These are phyloP conservation scores for Drosophila pseudoananassae DNA, from an alignment of 1,140 invertebrate species.

Conservation along the genomic window DNA sequence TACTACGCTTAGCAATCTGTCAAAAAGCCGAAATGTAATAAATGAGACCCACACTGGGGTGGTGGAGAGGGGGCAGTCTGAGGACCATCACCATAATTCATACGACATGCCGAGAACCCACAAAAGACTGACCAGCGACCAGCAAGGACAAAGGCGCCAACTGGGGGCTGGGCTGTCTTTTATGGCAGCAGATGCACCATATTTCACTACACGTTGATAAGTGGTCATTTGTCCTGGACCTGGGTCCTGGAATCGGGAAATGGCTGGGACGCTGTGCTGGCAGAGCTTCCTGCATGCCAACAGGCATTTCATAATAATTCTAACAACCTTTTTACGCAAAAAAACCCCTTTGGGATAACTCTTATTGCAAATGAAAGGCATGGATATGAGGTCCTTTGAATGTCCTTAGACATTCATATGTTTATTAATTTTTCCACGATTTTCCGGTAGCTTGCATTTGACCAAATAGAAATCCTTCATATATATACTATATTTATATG, in stretches of 20 bases:
- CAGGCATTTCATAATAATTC: slow-evolving; percentile 84
- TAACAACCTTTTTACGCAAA: slow-evolving; percentile 71
- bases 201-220: slow-evolving; percentile 82
- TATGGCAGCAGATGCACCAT: slow-evolving; percentile 61
- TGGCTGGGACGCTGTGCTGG: slow-evolving; percentile 5
- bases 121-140: slow-evolving; percentile 60
- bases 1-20: slow-evolving; percentile 80
- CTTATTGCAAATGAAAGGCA: slow-evolving; percentile 60
- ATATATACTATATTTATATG: no score
- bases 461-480: no score
- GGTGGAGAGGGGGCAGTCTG: not conserved
- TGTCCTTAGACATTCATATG: not conserved
- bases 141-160: slow-evolving; percentile 55
- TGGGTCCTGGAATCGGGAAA: not conserved
- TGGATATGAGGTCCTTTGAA: not conserved
- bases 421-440: slow-evolving; percentile 27
- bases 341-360: slow-evolving; percentile 14
- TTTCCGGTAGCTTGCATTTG: slow-evolving; percentile 3
- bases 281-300: slow-evolving; percentile 63
- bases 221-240: slow-evolving; percentile 70
- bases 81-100: slow-evolving; percentile 71
- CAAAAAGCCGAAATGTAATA: slow-evolving; percentile 82
- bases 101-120: slow-evolving; percentile 66
- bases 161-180: slow-evolving; percentile 39
- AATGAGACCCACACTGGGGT: slow-evolving; percentile 46